Conservation (phyloP, 1,140 invertebrate genomes). For the Psilanteris sp. region DNA sequence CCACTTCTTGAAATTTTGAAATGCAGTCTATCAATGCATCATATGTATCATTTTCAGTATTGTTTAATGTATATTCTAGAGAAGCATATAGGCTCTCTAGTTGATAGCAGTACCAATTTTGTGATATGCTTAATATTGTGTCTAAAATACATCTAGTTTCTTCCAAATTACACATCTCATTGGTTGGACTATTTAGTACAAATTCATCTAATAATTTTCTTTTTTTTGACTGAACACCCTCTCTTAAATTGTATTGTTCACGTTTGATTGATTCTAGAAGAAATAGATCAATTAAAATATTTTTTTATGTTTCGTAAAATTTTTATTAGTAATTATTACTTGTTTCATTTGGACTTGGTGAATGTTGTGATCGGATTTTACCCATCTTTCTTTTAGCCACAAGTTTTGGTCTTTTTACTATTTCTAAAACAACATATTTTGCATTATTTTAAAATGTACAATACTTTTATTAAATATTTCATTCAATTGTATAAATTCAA, state of each 20-base stretch:
- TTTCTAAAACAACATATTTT: background rate
- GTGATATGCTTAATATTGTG: background rate
- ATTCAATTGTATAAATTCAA: background rate
- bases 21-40: slow-evolving; percentile 8
- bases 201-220: slow-evolving; percentile 24
- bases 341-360: slow-evolving; percentile 1
- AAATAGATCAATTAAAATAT: background rate
- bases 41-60: background rate
- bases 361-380: background rate
- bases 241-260: background rate
- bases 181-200: background rate
- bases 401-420: background rate
- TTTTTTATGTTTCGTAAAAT: background rate
- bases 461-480: background rate
- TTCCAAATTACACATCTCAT: too few relatives aligned
- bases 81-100: slow-evolving; percentile 23
- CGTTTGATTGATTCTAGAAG: slow-evolving; percentile 17
- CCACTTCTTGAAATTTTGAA: slow-evolving; percentile 5
- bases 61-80: slow-evolving; percentile 8
- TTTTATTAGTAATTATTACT: background rate
- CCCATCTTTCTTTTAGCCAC: slow-evolving; percentile 3
- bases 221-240: slow-evolving; percentile 2
- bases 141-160: slow-evolving; percentile 3
- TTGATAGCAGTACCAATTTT: slow-evolving; percentile 25
- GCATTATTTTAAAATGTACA: background rate